phyloP scores from a whole-genome alignment of 2,888 invertebrate genomes.

The Xanthostigma xanthostigma region DNA sequence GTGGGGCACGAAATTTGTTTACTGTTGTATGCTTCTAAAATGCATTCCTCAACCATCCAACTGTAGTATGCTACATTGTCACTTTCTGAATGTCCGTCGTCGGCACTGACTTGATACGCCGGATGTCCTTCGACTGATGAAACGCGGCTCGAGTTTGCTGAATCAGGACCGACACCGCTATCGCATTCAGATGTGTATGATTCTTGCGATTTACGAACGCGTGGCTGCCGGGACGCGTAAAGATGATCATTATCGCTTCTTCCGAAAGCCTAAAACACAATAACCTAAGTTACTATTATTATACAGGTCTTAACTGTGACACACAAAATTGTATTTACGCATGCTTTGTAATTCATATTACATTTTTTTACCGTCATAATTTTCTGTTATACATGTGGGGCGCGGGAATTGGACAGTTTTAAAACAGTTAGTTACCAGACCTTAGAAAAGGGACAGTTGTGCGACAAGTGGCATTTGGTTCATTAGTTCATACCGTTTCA shows the following conservation, averaged over 20 bases:
- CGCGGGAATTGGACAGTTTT: no score
- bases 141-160: constrained; percentile 62
- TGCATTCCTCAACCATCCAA: constrained; percentile 95
- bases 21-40: constrained; percentile 68
- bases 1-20: constrained; percentile 57
- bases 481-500: no score
- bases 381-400: no score
- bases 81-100: constrained; percentile 16
- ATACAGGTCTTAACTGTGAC: no score
- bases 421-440: no score
- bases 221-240: constrained; percentile 8
- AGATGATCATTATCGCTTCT: constrained; percentile 19
- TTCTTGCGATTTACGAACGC: constrained; percentile 43
- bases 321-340: no score
- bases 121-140: constrained; percentile 71
- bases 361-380: no score
- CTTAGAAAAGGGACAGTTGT: no score
- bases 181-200: constrained; percentile 72
- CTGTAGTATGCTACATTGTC: constrained; percentile 37
- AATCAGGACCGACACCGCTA: constrained; percentile 76
- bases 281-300: no score
- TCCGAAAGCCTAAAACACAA: constrained; percentile 22
- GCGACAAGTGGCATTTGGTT: no score
- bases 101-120: constrained; percentile 26
- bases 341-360: no score